Conservation (phyloP, 2,888 invertebrate genomes). For the Cylloceria caligata region DNA sequence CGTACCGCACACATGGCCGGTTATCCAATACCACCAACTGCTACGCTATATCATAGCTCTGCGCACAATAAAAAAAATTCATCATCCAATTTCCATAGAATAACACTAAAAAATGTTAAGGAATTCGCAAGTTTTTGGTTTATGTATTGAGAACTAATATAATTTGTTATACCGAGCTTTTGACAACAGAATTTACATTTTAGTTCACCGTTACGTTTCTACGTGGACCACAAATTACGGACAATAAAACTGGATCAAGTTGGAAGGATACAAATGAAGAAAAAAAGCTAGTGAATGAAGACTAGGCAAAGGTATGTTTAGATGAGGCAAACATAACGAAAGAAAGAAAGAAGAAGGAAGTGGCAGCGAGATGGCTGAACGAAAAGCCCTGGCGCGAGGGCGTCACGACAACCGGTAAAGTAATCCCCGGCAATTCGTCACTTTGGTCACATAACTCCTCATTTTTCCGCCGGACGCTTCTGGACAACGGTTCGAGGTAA, state of each 20-base stretch:
- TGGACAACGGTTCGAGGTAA: constrained; percentile 43
- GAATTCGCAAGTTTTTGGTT: neutral
- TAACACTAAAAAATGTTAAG: neutral
- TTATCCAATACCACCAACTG: constrained; percentile 41
- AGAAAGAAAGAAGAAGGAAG: constrained; percentile 31
- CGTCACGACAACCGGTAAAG: constrained; percentile 62
- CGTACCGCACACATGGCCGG: constrained; percentile 5
- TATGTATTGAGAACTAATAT: neutral
- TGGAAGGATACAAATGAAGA: neutral
- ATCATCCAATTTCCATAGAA: neutral
- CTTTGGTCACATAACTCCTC: constrained; percentile 73
- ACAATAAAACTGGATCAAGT: neutral
- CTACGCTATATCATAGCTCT: neutral
- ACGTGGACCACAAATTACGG: neutral
- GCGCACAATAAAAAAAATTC: neutral
- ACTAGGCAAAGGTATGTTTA: neutral
- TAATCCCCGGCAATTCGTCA: constrained; percentile 79
- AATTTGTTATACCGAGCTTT: neutral
- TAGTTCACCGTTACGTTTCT: neutral
- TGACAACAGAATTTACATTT: neutral
- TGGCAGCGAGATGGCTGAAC: constrained; percentile 20
- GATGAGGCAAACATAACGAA: neutral
- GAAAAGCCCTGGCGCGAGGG: constrained; percentile 17
- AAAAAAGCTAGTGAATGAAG: neutral
- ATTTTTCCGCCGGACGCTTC: constrained; percentile 70